phyloP scores from a whole-genome alignment of 2,113 vertebrate genomes.

The Leptosomus discolor region DNA sequence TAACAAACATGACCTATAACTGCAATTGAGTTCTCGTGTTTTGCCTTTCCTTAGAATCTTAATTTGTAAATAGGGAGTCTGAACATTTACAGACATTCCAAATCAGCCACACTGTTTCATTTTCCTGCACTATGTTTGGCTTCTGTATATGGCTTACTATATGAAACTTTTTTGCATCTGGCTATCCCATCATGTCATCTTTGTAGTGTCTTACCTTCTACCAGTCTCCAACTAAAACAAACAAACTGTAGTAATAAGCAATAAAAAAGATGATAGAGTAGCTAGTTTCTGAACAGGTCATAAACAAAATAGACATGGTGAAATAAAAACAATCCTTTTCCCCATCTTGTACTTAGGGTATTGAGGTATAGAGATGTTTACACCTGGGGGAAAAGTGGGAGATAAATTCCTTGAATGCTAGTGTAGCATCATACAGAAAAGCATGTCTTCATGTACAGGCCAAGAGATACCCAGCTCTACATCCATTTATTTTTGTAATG shows the following conservation, averaged over 20 bases:
- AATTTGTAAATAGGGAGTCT: not conserved
- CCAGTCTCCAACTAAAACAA: not conserved
- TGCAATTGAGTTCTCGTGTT: not conserved
- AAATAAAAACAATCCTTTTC: not conserved
- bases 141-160: not conserved
- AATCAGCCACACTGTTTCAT: not conserved
- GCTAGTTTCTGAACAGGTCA: not conserved
- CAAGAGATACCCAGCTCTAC: not conserved
- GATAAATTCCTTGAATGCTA: not conserved
- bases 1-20: not conserved
- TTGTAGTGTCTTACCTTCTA: not conserved
- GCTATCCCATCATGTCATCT: not conserved
- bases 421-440: not conserved
- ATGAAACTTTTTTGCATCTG: not conserved
- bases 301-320: not conserved
- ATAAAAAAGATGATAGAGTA: not conserved
- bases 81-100: not conserved
- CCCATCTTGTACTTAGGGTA: not conserved
- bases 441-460: not conserved
- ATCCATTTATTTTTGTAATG: not conserved
- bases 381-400: not conserved
- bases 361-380: not conserved
- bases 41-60: not conserved
- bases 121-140: not conserved
- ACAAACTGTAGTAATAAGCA: not conserved